These are phyloP conservation scores for Phrynocephalus guinanensis DNA, from an alignment of 2,797 vertebrate species.

Conservation along the genomic window DNA sequence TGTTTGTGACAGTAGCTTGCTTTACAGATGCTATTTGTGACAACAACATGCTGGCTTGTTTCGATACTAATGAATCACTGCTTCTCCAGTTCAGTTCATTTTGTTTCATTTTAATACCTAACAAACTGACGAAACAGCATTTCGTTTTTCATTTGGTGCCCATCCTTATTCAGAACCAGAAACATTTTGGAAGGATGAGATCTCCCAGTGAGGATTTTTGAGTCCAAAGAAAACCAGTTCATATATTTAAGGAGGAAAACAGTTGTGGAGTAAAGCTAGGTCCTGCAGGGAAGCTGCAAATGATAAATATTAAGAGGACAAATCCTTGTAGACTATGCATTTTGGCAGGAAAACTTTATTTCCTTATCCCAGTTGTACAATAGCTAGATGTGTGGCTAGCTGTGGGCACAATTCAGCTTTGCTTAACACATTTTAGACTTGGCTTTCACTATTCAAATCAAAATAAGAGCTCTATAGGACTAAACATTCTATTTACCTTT, in stretches of 20 bases:
- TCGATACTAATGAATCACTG: no score
- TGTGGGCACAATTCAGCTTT: neutral
- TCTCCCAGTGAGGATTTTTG: neutral
- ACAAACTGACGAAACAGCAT: no score
- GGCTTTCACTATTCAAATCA: neutral
- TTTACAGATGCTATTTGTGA: no score
- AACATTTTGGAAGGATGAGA: neutral
- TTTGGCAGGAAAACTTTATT: neutral
- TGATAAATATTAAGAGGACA: neutral
- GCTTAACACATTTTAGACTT: neutral
- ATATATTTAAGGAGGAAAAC: neutral
- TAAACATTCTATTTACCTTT: neutral
- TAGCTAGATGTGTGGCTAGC: neutral
- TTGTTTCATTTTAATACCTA: no score
- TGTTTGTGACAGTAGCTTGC: no score
- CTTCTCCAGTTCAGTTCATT: no score
- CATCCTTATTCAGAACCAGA: neutral
- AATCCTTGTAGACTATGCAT: slow-evolving; percentile 3
- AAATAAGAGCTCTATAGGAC: neutral
- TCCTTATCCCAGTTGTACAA: neutral
- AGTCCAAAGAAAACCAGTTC: neutral
- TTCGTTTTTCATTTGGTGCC: no score
- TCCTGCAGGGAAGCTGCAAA: neutral
- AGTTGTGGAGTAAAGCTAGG: neutral
- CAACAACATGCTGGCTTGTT: no score